Evolutionary conservation across 2,797 vertebrate genomes (phyloP).

Genomic region (Mallotus villosus): DNA sequence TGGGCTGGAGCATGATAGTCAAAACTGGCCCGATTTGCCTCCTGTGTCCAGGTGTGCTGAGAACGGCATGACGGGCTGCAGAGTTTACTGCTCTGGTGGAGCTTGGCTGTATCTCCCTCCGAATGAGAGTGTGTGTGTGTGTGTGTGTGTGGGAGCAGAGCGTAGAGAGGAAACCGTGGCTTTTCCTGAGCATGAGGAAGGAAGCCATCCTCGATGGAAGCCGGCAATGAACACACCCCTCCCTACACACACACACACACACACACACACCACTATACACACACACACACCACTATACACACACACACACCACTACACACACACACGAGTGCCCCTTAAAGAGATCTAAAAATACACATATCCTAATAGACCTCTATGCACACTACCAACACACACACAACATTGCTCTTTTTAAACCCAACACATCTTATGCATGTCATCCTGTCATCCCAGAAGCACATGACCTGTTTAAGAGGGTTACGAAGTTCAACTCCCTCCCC

Average conservation of each 20-base stretch:
- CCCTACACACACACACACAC: neutral
- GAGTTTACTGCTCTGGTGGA: slow-evolving; percentile 13
- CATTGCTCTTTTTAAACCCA: neutral
- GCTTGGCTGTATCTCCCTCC: slow-evolving; percentile 20
- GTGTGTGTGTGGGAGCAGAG: neutral
- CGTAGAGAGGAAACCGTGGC: slow-evolving; percentile 10
- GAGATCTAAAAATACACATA: too few relatives aligned
- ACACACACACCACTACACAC: neutral
- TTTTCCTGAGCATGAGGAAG: slow-evolving; percentile 60
- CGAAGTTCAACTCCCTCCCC: too few relatives aligned
- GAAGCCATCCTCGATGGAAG: slow-evolving; percentile 54
- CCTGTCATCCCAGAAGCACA: too few relatives aligned
- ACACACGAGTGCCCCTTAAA: neutral
- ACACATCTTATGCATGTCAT: neutral
- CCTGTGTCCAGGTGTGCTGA: neutral
- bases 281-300: slow-evolving; percentile 2
- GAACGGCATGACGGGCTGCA: neutral
- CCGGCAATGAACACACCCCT: slow-evolving; percentile 14
- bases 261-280: neutral
- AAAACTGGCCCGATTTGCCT: neutral
- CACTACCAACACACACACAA: neutral
- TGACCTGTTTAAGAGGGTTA: too few relatives aligned
- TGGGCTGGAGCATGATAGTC: neutral
- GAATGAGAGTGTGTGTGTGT: neutral
- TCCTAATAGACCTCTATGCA: too few relatives aligned